These are phyloP conservation scores for Aegithalos caudatus DNA, from an alignment of 2,113 vertebrate genomes.

Conservation along the genomic window DNA sequence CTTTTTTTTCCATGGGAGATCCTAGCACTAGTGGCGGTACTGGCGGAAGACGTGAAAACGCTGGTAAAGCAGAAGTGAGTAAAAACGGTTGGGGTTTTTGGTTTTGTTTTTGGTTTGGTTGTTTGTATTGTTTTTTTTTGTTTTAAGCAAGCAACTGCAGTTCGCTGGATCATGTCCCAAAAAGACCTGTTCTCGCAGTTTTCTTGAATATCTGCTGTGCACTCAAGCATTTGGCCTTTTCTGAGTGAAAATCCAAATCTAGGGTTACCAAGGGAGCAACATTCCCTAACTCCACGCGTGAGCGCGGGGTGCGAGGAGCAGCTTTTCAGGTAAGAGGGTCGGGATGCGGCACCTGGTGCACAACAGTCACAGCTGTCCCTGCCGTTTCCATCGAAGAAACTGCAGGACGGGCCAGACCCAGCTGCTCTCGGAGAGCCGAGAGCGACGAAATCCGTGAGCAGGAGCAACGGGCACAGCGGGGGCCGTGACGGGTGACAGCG, in stretches of 20 bases:
- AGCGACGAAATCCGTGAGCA: fast-evolving
- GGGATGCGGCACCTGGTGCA: fast-evolving
- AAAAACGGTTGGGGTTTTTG: background rate
- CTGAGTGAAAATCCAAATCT: background rate
- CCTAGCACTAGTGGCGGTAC: fast-evolving
- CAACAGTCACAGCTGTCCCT: background rate
- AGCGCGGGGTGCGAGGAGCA: fast-evolving
- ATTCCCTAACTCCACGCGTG: fast-evolving
- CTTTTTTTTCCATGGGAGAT: background rate
- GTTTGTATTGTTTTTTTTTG: background rate
- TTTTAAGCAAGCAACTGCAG: background rate
- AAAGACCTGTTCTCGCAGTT: too few species aligned
- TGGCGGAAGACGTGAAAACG: fast-evolving
- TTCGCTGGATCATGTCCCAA: fast-evolving
- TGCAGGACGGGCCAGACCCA: fast-evolving
- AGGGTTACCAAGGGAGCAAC: background rate
- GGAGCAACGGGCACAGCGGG: fast-evolving
- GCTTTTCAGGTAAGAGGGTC: fast-evolving
- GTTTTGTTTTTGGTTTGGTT: background rate
- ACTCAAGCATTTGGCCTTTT: background rate
- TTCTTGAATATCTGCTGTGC: background rate
- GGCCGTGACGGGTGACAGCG: fast-evolving
- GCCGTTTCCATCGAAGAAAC: fast-evolving
- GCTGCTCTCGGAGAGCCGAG: fast-evolving
- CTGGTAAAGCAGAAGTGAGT: background rate